Evolutionary conservation across 2,797 vertebrate genomes (phyloP).

Genomic region (Sebastes iracundus): DNA sequence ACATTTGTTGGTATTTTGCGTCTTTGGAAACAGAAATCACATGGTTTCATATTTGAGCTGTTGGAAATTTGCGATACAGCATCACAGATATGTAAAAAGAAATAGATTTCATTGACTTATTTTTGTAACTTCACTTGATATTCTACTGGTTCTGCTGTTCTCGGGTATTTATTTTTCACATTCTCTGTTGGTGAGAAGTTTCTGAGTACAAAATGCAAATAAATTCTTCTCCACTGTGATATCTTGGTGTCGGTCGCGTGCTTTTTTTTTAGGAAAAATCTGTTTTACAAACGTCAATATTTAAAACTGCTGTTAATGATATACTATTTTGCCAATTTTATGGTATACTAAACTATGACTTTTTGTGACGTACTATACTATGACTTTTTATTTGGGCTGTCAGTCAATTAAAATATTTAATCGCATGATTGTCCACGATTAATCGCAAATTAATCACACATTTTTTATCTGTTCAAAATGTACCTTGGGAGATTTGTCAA

Average conservation of each 20-base stretch:
- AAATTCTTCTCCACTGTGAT: slow-evolving; percentile 50
- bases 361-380: neutral
- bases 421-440: neutral
- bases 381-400: neutral
- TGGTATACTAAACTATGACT: neutral
- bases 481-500: too few species aligned
- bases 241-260: accelerated
- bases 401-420: neutral
- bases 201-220: slow-evolving; percentile 45
- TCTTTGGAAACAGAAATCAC: slow-evolving; percentile 14
- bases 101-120: slow-evolving; percentile 31
- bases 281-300: neutral
- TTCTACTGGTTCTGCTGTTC: slow-evolving; percentile 36
- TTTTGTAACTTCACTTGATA: slow-evolving; percentile 51
- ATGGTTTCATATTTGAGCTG: neutral
- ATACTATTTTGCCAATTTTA: neutral
- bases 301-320: neutral
- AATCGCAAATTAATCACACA: too few species aligned
- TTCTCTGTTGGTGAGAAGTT: slow-evolving; percentile 60
- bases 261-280: neutral
- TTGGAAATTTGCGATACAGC: neutral
- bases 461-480: too few species aligned
- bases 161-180: slow-evolving; percentile 70
- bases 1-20: slow-evolving; percentile 36
- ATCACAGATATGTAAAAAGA: slow-evolving; percentile 40